Base-by-base conservation (phyloP, 1,140 invertebrate species). In the Drosophila truncata region DNA sequence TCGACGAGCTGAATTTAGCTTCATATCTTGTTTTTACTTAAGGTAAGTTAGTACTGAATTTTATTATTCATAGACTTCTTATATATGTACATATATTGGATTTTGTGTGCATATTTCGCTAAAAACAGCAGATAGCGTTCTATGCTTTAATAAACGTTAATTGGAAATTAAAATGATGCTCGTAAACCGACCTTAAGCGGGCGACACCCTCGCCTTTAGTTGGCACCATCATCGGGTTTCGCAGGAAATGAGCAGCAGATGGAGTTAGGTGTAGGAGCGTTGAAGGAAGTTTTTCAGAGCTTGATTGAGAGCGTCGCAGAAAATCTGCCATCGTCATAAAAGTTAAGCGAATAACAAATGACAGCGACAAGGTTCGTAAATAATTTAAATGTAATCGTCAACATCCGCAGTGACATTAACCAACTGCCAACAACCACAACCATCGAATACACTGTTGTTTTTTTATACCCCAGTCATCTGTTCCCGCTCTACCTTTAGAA, bases 341-440 rank as follows among this genome's bases (percentile, higher is more conserved):
- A 82, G 83, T 82, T 80, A 86, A 86, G 83, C 83, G 83, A 86
- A 86, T 86, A 86, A 86, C 79, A 86, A 86, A 86, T 86, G 83
- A 73, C 65, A 78, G 58, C 52, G 66, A 55, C 39, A 52, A 37
- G 49, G 74, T 79, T 86, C 79, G 83, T 86, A 82, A 86, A 86
- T 86, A 86, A 82, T 86, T 86, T 86, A 86, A 86, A 86, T 86
- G 82, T 86, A 86, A 86, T 86, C 83, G 82, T 82, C 79, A 86
- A 77, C 83, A 82, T 86, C 79, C 83, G 82, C 79, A 82, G 75
- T 82, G 82, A 82, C 82, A 86, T 82, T 86, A 81, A 85, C 78
- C 82, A 85, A 78, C 74, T 86, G 78, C 78, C 69, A 70, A 74
- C 78, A 70, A 59, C 66, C 82, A 59, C 47, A 62, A 47, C 61